Base-by-base conservation (phyloP, 2,797 vertebrate genomes). In the Hypotaenidia philippensis region DNA sequence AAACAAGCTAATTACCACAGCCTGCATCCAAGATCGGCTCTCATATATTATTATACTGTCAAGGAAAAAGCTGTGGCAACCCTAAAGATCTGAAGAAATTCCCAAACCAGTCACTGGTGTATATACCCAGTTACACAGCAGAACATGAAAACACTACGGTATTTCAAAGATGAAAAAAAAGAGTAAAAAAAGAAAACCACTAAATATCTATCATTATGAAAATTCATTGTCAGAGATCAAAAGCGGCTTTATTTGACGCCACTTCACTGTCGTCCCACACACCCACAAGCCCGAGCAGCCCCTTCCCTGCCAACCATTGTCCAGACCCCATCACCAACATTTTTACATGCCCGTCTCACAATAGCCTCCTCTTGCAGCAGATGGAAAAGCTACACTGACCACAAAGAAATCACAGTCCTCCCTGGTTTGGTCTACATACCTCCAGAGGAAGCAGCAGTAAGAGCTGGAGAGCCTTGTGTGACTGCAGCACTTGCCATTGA, bases 1-100 rank as follows among this genome's bases (percentile, higher is more conserved):
- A 89, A 94, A 87, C 49, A 29, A 85, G 81, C 86, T 89, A 80
- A 96, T 96, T 83, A 87, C 57, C 75, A 75, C 49, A 65, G 78
- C 20, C 89, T 81, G 61, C 83, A 91, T 88, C 94, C 94, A 96
- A 89, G 34, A 96, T 65, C 40, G 64, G 83, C 61, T 96, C 81
- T 94, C 60, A 78, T 65, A 27, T 53, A 53, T 89, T 93, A 96
- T 92, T 89, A 93, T 91, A 75, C 71, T 89, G 90, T 93, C 87
- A 91, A 80, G 72, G 13, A 74, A 90, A 82, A 29, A 77, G 45
- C 31, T 27, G 60, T 68, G 84, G 84, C 65, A 65, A 78, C 76
- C 32, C 22, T 49, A 55, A 93, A 95, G 93, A 95, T 92, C 93
- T 96, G 72, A 95, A 86, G 81, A 87, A 87, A 94, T 65, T 85